Evolutionary conservation across 2,888 invertebrate genomes (phyloP), one percentile per base, ranked within the genome.

Genomic region (Margaritifera margaritifera): DNA sequence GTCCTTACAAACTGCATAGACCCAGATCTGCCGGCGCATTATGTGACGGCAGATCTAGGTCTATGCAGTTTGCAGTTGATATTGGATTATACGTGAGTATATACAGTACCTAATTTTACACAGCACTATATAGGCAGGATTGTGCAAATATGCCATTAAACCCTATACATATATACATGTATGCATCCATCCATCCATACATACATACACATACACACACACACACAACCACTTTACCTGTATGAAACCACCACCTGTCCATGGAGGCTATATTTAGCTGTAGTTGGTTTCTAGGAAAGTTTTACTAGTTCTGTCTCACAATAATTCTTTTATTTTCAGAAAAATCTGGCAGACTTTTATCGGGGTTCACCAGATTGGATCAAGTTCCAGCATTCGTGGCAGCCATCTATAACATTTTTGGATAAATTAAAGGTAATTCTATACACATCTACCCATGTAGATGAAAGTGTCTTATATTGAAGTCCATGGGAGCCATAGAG

Each of bases 301-400:
- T 31, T 31, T n/a, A 31, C 4, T 27, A 25, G 59, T 59, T 2
- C 8, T 25, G 24, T 31, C n/a, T 52, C 5, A 50, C 62, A n/a
- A n/a, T 50, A 18, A 54, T 62, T 24, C 19, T 65, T 52, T 24
- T 51, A 54, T 59, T 86, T 90, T 50, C 86, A 92, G 92, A 93
- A 94, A 89, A 93, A 94, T 85, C 94, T 95, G 85, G 94, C 95
- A 20, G 95, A 95, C 80, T 96, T 96, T 90, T 96, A 96, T 73
- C 70, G 76, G 52, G 78, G 79, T 3, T 71, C 80, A 5, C 76
- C 83, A 59, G 94, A 94, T 78, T 92, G 93, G 73, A 90, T 94
- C 0, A 92, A 93, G 80, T 94, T 94, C 83, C 91, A 91, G 62
- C 92, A 94, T 19, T 93, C 91, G 75, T 95, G 93, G 89, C 93